Conservation (phyloP, 2,797 vertebrate genomes). For the Delichon dasypus region DNA sequence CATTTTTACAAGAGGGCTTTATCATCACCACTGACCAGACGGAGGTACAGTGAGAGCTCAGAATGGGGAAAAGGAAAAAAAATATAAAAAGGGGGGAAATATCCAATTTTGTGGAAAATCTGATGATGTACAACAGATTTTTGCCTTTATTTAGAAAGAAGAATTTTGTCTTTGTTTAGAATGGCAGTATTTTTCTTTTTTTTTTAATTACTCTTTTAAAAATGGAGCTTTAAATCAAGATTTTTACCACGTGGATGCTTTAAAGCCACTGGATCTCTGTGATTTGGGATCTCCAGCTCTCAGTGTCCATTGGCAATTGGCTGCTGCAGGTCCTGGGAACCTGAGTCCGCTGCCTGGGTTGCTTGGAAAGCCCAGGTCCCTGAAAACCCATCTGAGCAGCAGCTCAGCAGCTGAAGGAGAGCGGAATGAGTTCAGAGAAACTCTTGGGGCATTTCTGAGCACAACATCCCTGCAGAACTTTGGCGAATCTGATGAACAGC, state of each 20-base stretch:
- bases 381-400: rapidly evolving
- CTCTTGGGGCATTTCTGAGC: rapidly evolving
- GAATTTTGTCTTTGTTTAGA: neutral
- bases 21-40: neutral
- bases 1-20: neutral
- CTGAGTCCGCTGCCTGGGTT: neutral
- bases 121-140: neutral
- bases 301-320: rapidly evolving
- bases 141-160: neutral
- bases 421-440: neutral
- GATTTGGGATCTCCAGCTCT: neutral
- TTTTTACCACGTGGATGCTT: neutral
- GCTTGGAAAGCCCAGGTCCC: neutral
- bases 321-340: neutral
- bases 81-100: rapidly evolving
- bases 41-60: neutral
- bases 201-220: neutral
- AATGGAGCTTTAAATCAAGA: neutral
- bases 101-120: neutral
- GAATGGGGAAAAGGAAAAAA: rapidly evolving
- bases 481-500: neutral
- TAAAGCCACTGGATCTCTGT: neutral
- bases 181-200: neutral
- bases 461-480: neutral
- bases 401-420: neutral